These are phyloP conservation scores for Hycleus cichorii DNA, from an alignment of 1,140 invertebrate genomes.

Conservation along the genomic window DNA sequence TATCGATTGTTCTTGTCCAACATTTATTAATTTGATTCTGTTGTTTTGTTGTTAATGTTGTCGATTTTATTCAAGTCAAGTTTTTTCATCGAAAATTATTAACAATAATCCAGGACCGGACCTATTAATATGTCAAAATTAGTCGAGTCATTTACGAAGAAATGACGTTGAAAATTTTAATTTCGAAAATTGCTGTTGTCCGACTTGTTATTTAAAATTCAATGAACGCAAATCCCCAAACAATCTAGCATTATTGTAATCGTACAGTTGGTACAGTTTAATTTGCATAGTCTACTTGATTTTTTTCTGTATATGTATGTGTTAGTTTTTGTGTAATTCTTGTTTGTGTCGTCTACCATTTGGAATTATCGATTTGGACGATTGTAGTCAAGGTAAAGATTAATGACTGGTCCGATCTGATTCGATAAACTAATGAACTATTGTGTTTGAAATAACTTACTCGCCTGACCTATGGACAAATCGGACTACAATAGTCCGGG, in stretches of 20 bases:
- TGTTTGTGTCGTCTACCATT: background rate
- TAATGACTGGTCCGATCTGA: conserved; percentile 38
- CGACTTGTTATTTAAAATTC: background rate
- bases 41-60: background rate
- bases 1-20: background rate
- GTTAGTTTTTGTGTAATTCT: too few relatives aligned
- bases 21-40: conserved; percentile 1
- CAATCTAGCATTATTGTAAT: too few relatives aligned
- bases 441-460: conserved; percentile 39
- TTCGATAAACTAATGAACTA: conserved; percentile 41
- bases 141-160: background rate
- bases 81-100: background rate
- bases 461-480: conserved; percentile 26
- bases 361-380: background rate
- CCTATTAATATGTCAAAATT: background rate
- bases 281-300: too few relatives aligned
- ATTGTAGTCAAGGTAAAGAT: conserved; percentile 26
- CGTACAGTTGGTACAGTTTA: too few relatives aligned
- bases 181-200: conserved; percentile 4
- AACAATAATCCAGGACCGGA: background rate
- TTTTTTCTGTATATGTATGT: too few relatives aligned
- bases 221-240: too few relatives aligned
- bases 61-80: background rate
- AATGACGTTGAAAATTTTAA: background rate
- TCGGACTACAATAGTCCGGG: conserved; percentile 26